Base-by-base conservation (phyloP, 2,888 invertebrate genomes). In the Pyrgus malvae region DNA sequence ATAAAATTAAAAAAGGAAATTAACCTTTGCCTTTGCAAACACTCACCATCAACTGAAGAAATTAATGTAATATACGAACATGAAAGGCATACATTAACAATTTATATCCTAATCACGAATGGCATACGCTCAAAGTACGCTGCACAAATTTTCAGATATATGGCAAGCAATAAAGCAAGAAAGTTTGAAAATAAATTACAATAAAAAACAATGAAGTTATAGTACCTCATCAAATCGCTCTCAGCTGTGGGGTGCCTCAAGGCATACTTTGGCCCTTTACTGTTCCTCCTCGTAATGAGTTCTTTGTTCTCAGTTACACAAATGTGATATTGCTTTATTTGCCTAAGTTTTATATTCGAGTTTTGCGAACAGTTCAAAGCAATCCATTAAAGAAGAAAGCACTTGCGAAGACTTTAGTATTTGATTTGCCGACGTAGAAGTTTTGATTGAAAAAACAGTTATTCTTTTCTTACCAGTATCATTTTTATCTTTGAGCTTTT, bases 321-420 rank as follows among this genome's bases (percentile, higher is more conserved):
- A 51, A 51, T 51, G 51, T 51, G 51, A 44, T 51, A 51, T 51
- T 51, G 37, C 51, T 44, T 51, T 44, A 27, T 35, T 44, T 16
- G 25, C 35, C 17, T n/a, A 35, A 35, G 35, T 35, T 41, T 50
- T 33, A 50, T 42, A 25, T 11, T 35, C 9, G 11, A 50, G 31
- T 17, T 50, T 16, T 16, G 19, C 17, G 40, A 25, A 49, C 25
- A 33, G 49, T n/a, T 23, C 41, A 33, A 31, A 31, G n/a, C 49
- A 49, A 49, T 49, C 23, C 49, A 23, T 49, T 33, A 49, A 48
- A 16, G 31, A 31, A 23, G 11, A n/a, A 19, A 35, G 7, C 11
- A 19, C 25, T 38, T 48, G 9, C 17, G 38, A 23, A 23, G 12
- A 41, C 23, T 41, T 23, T 41, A 25, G 11, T 8, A 12, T 23